Evolutionary conservation across 2,797 vertebrate species (phyloP), one percentile per base, ranked within the genome.

Genomic region (Pseudochirops cupreus): DNA sequence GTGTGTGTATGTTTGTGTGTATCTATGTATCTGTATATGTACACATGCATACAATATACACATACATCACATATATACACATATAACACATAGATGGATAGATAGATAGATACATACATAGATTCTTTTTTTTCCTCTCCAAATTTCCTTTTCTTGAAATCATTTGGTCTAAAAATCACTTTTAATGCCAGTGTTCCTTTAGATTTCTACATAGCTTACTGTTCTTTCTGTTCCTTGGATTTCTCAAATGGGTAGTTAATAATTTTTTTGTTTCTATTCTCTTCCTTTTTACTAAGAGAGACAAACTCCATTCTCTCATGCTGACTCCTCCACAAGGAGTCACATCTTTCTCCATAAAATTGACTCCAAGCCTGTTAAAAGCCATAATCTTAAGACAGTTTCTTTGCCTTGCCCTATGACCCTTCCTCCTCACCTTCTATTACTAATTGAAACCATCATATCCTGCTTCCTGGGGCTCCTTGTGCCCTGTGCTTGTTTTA

Each of bases 381-480:
- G 82, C 9, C 0, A 4, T 53, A 10, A 82, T 11, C 13, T 31
- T 10, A 67, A 58, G 56, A 54, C 1, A 3, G 18, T 94, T 91
- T 93, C 26, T 92, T 92, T 92, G 39, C 67, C 7, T 39, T 59
- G 26, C 2, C 33, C 67, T 93, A 4, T 0, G 0, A 67, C 90
- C 87, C 93, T 59, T 59, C 33, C 54, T 96, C 33, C 59, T 92
- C 53, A 89, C 59, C 33, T 31, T 92, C 56, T 21, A 26, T 91
- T 87, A 95, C 90, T 93, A 91, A 92, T 39, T 93, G 67, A 91
- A 97, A 31, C 13, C 50, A 53, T 87, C 12, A 87, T 56, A 91
- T 91, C 26, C n/a, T 94, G 7, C 94, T 87, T 92, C n/a, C 93
- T 62, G 67, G 94, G 54, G 53, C 13, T 91, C 3, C 18, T 53